Evolutionary conservation across 2,797 vertebrate genomes (phyloP).

Genomic region (Halcyon chelicuti): DNA sequence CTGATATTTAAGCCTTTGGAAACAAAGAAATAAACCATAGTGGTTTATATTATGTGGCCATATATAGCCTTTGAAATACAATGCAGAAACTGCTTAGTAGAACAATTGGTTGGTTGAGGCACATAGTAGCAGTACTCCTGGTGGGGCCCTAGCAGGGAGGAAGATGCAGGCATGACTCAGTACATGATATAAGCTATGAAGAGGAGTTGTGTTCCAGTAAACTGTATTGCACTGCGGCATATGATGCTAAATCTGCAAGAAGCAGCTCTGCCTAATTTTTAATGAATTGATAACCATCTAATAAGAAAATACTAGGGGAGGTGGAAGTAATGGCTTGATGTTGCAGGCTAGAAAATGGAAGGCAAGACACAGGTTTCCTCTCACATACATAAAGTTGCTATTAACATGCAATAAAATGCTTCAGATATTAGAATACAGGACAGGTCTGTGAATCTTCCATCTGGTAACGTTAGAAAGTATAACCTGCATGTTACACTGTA

Average conservation of each 20-base stretch:
- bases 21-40: neutral
- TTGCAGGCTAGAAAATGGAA: neutral
- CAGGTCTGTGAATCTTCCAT: neutral
- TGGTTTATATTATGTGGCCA: neutral
- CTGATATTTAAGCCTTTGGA: neutral
- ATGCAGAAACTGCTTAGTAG: neutral
- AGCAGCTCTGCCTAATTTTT: neutral
- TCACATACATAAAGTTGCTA: neutral
- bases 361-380: neutral
- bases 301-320: neutral
- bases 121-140: neutral
- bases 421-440: neutral
- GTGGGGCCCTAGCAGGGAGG: neutral
- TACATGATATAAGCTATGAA: fast-evolving
- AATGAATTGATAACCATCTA: neutral
- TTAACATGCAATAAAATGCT: neutral
- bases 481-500: neutral
- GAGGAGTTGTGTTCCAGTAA: neutral
- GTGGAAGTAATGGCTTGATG: neutral
- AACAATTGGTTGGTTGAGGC: neutral
- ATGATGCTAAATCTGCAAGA: neutral
- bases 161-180: neutral
- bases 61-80: neutral
- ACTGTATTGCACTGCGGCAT: neutral
- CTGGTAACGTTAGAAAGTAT: neutral